phyloP scores from a whole-genome alignment of 2,113 vertebrate species.

The Gymnobelideus leadbeateri region DNA sequence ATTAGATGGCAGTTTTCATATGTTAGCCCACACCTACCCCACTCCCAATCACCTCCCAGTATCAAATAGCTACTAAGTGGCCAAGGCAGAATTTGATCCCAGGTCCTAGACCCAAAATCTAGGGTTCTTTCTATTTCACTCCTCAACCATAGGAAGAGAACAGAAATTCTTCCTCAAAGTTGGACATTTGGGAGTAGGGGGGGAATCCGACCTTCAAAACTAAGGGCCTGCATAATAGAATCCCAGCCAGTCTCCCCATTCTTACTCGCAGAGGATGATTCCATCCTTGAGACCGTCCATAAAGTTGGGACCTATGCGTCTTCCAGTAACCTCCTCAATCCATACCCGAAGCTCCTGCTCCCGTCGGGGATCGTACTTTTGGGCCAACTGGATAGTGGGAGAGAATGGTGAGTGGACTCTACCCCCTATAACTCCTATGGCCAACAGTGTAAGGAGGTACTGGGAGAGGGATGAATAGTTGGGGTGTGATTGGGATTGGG shows the following conservation, averaged over 20 bases:
- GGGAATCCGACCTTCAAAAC: neutral
- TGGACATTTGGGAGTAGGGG: neutral
- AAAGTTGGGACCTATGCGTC: constrained; percentile 90
- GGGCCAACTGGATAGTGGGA: constrained; percentile 87
- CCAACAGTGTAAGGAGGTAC: no score
- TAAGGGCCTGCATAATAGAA: neutral
- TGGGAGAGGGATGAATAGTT: neutral
- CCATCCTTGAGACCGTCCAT: constrained; percentile 96
- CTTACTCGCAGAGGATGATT: constrained; percentile 93
- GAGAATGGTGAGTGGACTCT: neutral
- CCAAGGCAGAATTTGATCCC: neutral
- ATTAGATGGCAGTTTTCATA: neutral
- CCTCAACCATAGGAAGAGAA: neutral
- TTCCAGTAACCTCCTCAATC: constrained; percentile 91
- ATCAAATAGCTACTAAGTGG: neutral
- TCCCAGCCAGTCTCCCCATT: constrained; percentile 75
- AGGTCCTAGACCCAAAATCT: neutral
- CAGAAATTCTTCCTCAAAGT: neutral
- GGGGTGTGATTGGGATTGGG: neutral
- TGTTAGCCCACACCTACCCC: neutral
- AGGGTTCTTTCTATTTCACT: neutral
- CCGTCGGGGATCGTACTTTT: constrained; percentile 93
- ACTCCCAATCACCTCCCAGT: neutral
- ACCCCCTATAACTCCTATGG: neutral
- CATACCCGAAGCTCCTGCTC: constrained; percentile 93